Evolutionary conservation across 2,888 invertebrate genomes (phyloP).

Genomic region (Pristionchus fissidentatus): DNA sequence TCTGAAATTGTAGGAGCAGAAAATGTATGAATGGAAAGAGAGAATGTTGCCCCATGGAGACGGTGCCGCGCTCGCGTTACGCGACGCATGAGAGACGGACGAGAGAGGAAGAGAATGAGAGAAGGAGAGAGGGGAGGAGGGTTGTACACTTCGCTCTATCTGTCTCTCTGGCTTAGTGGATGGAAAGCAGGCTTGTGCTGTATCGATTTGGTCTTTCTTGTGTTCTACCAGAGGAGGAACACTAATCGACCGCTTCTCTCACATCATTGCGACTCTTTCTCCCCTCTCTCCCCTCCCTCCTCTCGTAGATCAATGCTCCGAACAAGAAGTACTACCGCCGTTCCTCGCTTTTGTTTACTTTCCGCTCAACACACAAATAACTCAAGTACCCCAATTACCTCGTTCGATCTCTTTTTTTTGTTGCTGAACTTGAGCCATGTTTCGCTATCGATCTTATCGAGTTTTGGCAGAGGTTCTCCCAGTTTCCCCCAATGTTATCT

Average conservation of each 20-base stretch:
- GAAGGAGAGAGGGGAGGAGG: neutral
- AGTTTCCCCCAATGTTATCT: no score
- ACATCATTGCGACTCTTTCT: conserved; percentile 3
- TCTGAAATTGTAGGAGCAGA: no score
- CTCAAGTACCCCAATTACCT: conserved; percentile 16
- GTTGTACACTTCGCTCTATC: conserved; percentile 42
- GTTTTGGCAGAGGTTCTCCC: no score
- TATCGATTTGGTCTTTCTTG: conserved; percentile 40
- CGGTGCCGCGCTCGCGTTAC: neutral
- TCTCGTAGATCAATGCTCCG: neutral
- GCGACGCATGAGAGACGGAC: conserved; percentile 11
- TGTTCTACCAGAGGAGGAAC: conserved; percentile 38
- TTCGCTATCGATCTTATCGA: conserved; percentile 38
- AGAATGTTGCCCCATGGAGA: neutral
- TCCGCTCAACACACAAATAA: conserved; percentile 29
- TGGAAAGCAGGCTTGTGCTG: conserved; percentile 38
- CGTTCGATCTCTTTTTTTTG: neutral
- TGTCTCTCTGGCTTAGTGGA: conserved; percentile 42
- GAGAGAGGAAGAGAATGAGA: neutral
- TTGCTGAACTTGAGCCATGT: conserved; percentile 35
- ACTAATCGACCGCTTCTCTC: no score
- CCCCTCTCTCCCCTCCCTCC: neutral
- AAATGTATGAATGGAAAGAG: no score
- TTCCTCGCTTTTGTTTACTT: conserved; percentile 13
- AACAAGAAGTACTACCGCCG: neutral